Evolutionary conservation across 1,140 invertebrate genomes (phyloP).

Genomic region (Anastrepha ludens): DNA sequence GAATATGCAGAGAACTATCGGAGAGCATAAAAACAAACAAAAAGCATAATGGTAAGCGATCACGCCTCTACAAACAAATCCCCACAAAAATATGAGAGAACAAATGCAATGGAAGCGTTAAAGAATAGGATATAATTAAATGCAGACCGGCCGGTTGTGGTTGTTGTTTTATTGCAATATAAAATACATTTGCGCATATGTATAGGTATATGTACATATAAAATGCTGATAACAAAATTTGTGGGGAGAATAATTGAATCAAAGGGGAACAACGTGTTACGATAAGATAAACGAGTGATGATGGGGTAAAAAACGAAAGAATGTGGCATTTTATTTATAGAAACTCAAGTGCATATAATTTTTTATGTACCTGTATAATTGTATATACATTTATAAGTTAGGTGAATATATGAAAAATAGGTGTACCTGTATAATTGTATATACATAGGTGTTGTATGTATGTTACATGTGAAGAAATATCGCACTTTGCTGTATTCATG

Average conservation of each 20-base stretch:
- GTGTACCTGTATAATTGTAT: no score
- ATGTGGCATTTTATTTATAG: background rate
- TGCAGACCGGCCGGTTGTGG: slow-evolving; percentile 17
- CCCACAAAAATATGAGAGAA: background rate
- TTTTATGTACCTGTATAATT: no score
- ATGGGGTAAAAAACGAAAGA: background rate
- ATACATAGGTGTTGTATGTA: no score
- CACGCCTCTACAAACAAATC: background rate
- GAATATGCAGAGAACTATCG: background rate
- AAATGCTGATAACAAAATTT: slow-evolving; percentile 17
- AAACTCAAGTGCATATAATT: background rate
- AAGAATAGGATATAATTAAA: background rate
- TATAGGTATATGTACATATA: background rate
- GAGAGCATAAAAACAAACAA: background rate
- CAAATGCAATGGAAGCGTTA: no score
- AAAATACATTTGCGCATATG: background rate
- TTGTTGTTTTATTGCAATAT: slow-evolving; percentile 5
- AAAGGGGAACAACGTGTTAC: background rate
- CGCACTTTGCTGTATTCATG: no score
- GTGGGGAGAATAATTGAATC: background rate
- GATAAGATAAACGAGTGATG: slow-evolving; percentile 23
- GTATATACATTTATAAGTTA: no score
- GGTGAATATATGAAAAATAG: no score
- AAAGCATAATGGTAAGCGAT: background rate
- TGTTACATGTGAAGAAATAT: no score